Percentiles rank a stretch among this genome's conserved stretches.
phyloP scores from a whole-genome alignment of 2,888 invertebrate species.

The Pachydiplax longipennis region DNA sequence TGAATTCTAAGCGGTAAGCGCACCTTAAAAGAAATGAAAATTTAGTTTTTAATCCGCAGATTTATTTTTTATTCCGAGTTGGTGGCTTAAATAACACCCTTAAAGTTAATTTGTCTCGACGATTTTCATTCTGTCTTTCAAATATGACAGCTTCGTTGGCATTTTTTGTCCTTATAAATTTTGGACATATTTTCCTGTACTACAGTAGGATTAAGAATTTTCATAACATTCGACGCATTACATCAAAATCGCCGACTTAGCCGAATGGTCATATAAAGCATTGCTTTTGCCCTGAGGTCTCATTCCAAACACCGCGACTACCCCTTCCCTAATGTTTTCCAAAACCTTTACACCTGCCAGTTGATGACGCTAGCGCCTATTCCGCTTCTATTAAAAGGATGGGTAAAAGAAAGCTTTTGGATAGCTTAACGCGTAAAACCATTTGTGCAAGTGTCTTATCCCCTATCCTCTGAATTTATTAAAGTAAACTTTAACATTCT shows the following conservation, averaged over 20 bases:
- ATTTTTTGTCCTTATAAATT: too few species aligned
- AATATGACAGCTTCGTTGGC: too few species aligned
- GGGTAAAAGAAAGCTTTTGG: neutral
- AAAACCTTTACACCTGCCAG: neutral
- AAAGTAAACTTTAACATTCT: neutral
- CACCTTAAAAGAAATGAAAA: too few species aligned
- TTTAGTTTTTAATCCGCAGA: too few species aligned
- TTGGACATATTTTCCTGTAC: too few species aligned
- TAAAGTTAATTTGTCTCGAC: too few species aligned
- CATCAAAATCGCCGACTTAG: neutral
- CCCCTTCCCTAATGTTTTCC: neutral
- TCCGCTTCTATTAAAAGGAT: neutral
- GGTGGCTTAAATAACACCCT: too few species aligned
- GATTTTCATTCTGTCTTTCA: too few species aligned
- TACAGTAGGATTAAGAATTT: too few species aligned
- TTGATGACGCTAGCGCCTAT: neutral
- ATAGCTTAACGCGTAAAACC: neutral
- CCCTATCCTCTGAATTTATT: neutral
- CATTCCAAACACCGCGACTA: neutral
- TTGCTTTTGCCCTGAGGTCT: neutral
- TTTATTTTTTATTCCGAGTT: too few species aligned
- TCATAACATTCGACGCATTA: too few species aligned
- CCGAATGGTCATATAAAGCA: neutral
- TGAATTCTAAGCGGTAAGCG: too few species aligned
- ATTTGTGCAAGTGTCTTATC: neutral